Base-by-base conservation (phyloP, 2,797 vertebrate genomes). In the Lagodon rhomboides region DNA sequence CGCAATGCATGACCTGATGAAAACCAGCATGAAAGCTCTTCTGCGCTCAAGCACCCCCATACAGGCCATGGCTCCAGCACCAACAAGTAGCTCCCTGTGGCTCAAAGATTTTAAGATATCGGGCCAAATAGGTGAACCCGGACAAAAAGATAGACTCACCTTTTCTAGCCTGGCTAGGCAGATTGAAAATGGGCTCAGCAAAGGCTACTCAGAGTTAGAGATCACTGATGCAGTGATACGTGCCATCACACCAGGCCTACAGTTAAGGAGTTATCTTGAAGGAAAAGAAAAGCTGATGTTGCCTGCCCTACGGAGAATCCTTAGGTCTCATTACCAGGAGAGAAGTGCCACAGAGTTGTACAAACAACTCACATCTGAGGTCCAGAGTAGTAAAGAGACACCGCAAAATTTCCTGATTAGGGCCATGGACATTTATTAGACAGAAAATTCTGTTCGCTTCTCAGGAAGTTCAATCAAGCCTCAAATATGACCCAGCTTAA, bases 361-460 rank as follows among this genome's bases (percentile, higher is more conserved):
- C 16, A 69, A 46, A 58, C 54, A 69, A 25, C 25, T 69, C 9
- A 46, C 67, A 17, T n/a, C 41, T 15, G 67, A 58, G 1, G 67
- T 58, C 1, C 67, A 69, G 7, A 9, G 18, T 12, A 30, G 8
- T 38, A 70, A 70, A 60, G 68, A 53, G 10, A 53, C 51, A 1
- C n/a, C n/a, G 12, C 51, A 53, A 4, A 53, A 53, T 12, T 53
- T 53, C 1, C 12, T 23, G 12, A 53, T 53, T 2, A 50, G 49
- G n/a, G 49, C 49, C n/a, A 50, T 50, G 49, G 49, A n/a, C n/a
- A n/a, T n/a, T 50, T 50, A 50, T n/a, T n/a, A 50, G 49, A 3
- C 49, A 50, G 49, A 43, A 43, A 43, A 43, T 43, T 12, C 9
- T 43, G 41, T 43, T 43, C 13, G 41, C 41, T 12, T 43, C 41